Conservation (phyloP, 1,140 invertebrate genomes). For the Diorhabda sublineata region DNA sequence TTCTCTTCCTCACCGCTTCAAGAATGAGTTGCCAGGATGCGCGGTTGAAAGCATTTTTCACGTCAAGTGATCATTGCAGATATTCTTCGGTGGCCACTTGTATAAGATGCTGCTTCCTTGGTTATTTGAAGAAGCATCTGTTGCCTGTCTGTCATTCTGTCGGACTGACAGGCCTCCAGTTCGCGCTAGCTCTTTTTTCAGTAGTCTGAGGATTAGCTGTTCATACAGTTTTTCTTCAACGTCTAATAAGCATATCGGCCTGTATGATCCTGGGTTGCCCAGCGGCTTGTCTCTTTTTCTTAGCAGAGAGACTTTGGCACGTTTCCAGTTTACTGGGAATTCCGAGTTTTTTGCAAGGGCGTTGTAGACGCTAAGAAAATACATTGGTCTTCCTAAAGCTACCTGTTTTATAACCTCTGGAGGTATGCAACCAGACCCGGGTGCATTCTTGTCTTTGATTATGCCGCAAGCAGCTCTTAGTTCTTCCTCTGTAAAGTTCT, state of each 20-base stretch:
- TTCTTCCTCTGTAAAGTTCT: not conserved
- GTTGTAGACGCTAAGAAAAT: not conserved
- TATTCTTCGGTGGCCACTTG: not conserved
- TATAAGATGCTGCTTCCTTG: not conserved
- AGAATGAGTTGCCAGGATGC: slow-evolving; percentile 14
- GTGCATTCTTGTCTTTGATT: slow-evolving; percentile 4
- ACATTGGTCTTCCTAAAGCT: not conserved
- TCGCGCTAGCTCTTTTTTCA: not conserved
- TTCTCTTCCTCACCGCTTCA: slow-evolving; percentile 8
- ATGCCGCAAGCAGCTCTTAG: not conserved
- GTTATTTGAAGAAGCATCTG: not conserved
- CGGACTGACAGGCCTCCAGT: slow-evolving; percentile 8
- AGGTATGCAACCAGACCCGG: not conserved
- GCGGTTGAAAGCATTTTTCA: slow-evolving; percentile 21
- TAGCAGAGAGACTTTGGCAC: not conserved
- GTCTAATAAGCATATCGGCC: slow-evolving; percentile 17
- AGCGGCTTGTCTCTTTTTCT: not conserved
- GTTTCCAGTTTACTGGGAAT: not conserved
- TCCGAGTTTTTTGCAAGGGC: not conserved
- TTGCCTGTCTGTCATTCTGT: not conserved
- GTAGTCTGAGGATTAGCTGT: slow-evolving; percentile 4
- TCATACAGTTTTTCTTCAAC: slow-evolving; percentile 14
- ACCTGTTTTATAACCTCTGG: not conserved
- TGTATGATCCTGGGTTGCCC: slow-evolving; percentile 9
- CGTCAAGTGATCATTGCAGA: slow-evolving; percentile 8